Conservation (phyloP, 2,797 vertebrate genomes). For the Sebastes hubbsi region DNA sequence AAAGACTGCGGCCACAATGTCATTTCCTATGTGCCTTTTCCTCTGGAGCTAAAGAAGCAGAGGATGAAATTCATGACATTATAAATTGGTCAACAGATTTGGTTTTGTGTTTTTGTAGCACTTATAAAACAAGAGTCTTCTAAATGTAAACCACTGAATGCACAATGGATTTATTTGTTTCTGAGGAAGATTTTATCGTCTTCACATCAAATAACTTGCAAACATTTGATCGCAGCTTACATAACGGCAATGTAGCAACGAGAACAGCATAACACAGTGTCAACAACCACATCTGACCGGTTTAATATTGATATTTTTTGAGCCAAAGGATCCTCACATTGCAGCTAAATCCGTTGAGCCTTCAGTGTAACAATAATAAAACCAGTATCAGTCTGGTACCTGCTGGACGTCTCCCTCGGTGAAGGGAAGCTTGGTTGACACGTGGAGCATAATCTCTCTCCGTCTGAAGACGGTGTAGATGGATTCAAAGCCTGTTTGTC, state of each 20-base stretch:
- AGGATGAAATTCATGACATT: neutral
- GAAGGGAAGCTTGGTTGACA: constrained; percentile 97
- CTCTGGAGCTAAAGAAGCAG: constrained; percentile 88
- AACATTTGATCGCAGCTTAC: neutral
- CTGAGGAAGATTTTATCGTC: neutral
- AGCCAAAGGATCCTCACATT: neutral
- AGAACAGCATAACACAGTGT: neutral
- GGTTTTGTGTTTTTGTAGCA: neutral
- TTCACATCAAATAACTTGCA: neutral
- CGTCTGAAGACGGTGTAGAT: constrained; percentile 95
- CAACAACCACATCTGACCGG: neutral
- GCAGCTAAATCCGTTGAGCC: neutral
- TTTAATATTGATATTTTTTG: neutral
- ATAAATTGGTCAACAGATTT: neutral
- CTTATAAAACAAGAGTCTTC: neutral
- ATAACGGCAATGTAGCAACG: neutral
- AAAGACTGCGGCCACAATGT: constrained; percentile 95
- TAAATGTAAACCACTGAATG: neutral
- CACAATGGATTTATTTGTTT: neutral
- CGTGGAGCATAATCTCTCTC: constrained; percentile 98
- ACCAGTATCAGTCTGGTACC: constrained; percentile 74
- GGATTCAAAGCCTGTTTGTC: constrained; percentile 93
- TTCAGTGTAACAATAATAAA: neutral
- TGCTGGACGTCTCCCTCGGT: constrained; percentile 96
- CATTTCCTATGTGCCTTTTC: constrained; percentile 97